Base-by-base conservation (phyloP, 1,140 invertebrate species). In the Brachionus asplanchnoidis region DNA sequence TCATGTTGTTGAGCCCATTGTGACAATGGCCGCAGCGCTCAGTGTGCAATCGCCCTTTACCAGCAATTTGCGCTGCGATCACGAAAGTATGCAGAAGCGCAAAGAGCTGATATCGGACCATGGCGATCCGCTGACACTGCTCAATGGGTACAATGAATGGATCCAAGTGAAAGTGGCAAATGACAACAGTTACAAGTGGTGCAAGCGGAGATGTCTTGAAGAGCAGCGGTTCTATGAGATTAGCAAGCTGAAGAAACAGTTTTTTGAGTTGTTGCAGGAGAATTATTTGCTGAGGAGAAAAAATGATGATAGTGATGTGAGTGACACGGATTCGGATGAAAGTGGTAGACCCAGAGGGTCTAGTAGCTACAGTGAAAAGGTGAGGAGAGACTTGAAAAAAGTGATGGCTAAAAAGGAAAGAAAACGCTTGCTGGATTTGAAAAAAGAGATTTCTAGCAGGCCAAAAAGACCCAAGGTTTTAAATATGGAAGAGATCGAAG, bases 211-310 rank as follows among this genome's bases (percentile, higher is more conserved):
- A 85, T 95, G 95, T 4, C 90, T 99, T 3, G 96, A 99, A 89
- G 97, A 99, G 88, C 96, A 98, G 88, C 91, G 97, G 77, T 95
- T 99, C 88, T 98, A 98, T 87, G 97, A 98, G 90, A 94, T 97
- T 87, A 96, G 94, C 0, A 98, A 98, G 91, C 89, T 99, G 3
- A 91, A 95, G 42, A 91, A 93, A 46, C 97, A 99, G 89, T 96
- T 98, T 88, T 92, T 94, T 88, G 93, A 94, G 70, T 91, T 97
- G 46, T 89, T 98, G 44, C 92, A 94, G 89, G 53, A 82, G 12
- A 65, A 60, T 65, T 68, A 82, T 82, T 65, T 82, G 23, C 20
- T 82, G 26, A 60, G 32, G 14, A 46, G 36, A 42, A 60, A 82
- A 28, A 26, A 53, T 11, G 79, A 82, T 65, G 42, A 65, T 8